A percentile compares a stretch with the other conserved stretches of the same genome.
Conservation (phyloP, 2,113 vertebrate genomes). For the Brachirus orientalis region DNA sequence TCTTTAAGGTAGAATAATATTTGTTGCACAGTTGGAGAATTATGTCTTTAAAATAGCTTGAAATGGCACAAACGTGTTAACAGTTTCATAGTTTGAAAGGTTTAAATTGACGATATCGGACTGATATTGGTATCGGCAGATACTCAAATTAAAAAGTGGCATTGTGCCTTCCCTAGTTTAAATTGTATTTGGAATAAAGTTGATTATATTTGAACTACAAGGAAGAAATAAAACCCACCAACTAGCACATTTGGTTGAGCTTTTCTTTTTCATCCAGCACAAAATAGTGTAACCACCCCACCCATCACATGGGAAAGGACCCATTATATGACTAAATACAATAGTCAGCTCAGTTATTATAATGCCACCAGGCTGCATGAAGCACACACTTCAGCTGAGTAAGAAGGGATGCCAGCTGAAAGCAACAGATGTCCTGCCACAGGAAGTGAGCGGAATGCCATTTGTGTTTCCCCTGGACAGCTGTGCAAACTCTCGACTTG, state of each 20-base stretch:
- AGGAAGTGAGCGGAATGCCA: conserved; percentile 48
- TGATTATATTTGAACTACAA: not conserved
- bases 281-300: conserved; percentile 3
- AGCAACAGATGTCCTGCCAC: conserved; percentile 69
- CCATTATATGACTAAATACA: not conserved
- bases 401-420: conserved; percentile 49
- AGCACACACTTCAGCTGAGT: conserved; percentile 32
- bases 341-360: conserved; percentile 22
- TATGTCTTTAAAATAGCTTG: no score
- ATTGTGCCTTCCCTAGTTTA: no score
- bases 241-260: not conserved
- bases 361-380: conserved; percentile 26
- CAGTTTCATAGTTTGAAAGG: no score
- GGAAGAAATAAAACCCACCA: not conserved
- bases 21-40: no score
- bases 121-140: no score
- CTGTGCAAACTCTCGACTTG: conserved; percentile 63
- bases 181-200: not conserved
- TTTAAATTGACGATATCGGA: no score
- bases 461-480: conserved; percentile 58
- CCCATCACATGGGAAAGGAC: not conserved
- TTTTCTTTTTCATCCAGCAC: not conserved
- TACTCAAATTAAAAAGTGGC: no score
- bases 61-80: no score
- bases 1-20: no score